Percentiles rank a stretch among this genome's conserved stretches.
Conservation (phyloP, 2,888 invertebrate genomes). For the Theristus sp. region DNA sequence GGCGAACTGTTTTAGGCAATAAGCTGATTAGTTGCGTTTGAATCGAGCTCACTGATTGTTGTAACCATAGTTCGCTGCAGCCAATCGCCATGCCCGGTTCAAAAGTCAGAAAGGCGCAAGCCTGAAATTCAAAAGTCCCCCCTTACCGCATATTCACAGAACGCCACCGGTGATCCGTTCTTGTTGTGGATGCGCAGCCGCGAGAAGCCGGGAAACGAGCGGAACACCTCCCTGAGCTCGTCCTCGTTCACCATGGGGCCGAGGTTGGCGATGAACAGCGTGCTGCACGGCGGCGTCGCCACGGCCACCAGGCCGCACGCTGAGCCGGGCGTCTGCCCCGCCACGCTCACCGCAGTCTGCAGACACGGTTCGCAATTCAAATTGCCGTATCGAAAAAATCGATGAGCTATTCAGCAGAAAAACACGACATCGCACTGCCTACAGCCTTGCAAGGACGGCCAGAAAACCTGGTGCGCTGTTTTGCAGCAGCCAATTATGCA, state of each 20-base stretch:
- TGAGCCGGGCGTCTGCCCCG: background rate
- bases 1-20: too few species aligned
- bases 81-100: background rate
- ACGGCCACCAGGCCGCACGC: background rate
- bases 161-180: slow-evolving; percentile 79
- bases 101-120: background rate
- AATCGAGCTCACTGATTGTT: too few species aligned
- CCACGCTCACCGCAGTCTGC: background rate
- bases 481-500: too few species aligned
- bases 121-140: too few species aligned
- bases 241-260: slow-evolving; percentile 94
- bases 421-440: too few species aligned
- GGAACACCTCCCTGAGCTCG: slow-evolving; percentile 91
- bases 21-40: too few species aligned
- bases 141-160: slow-evolving; percentile 83
- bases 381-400: too few species aligned
- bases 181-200: slow-evolving; percentile 68
- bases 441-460: too few species aligned
- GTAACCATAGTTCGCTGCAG: too few species aligned
- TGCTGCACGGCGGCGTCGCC: slow-evolving; percentile 33
- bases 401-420: too few species aligned
- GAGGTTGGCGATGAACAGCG: slow-evolving; percentile 92
- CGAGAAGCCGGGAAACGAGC: slow-evolving; percentile 77
- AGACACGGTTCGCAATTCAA: too few species aligned
- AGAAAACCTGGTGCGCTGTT: too few species aligned